Base-by-base conservation (phyloP, 2,888 invertebrate species). In the Alentia gelatinosa region DNA sequence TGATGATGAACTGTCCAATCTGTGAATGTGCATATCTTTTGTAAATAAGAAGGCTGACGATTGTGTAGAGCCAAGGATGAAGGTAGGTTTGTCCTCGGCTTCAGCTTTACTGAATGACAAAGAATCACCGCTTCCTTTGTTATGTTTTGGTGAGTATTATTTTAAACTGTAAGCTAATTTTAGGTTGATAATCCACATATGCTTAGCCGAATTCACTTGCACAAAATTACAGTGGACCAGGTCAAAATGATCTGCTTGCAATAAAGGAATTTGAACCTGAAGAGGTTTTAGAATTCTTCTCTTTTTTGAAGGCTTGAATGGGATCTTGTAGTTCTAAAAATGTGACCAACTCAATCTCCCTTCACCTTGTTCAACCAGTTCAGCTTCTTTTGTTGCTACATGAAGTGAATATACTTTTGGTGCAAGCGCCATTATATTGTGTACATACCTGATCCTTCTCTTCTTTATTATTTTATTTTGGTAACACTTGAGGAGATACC, bases 321-420 rank as follows among this genome's bases (percentile, higher is more conserved):
- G 26, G 30, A n/a, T 23, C 9, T 5, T 5, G 15, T 15, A 3
- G 19, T 12, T 26, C n/a, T 26, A 30, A 15, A 30, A 1, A 12
- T 26, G 39, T 37, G n/a, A n/a, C n/a, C n/a, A n/a, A n/a, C n/a
- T n/a, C n/a, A n/a, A n/a, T n/a, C n/a, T n/a, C n/a, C 4, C 37
- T 79, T 23, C 35, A 26, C 39, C 35, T 1, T 35, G 12, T 35
- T 79, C 37, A 79, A 79, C 39, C 79, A 79, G 79, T 35, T 37
- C 19, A 39, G 9, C 0, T 37, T 79, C 79, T 19, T 79, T 79
- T 79, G 79, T 39, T 79, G 39, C 79, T 79, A 39, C 39, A 39
- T 79, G 79, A 37, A 79, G 35, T 79, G 79, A 39, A 79, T 23
- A 79, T 79, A 79, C 35, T 79, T 79, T 79, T 79, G 79, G 79